Evolutionary conservation across 1,140 invertebrate genomes (phyloP).

Genomic region (Tetramorium parvispinum): DNA sequence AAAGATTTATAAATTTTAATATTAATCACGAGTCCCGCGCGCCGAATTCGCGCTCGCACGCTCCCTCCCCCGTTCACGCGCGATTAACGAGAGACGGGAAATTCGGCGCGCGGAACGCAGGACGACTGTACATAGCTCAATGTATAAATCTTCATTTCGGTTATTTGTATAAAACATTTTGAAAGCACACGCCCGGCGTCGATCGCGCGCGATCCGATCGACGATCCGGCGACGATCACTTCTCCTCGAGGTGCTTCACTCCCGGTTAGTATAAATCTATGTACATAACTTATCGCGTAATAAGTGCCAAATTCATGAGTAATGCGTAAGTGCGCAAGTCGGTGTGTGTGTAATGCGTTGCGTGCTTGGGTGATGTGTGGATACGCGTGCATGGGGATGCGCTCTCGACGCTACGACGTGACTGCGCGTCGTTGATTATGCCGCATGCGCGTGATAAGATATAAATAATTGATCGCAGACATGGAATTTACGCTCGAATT

Average conservation of each 20-base stretch:
- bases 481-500: slow-evolving; percentile 8
- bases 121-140: slow-evolving; percentile 78
- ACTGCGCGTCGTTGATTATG: slow-evolving; percentile 49
- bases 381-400: slow-evolving; percentile 32
- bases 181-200: slow-evolving; percentile 37
- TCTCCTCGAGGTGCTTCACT: slow-evolving; percentile 27
- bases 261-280: slow-evolving; percentile 43
- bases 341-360: not conserved
- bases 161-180: slow-evolving; percentile 77
- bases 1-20: slow-evolving; percentile 58
- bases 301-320: slow-evolving; percentile 74
- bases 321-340: not conserved
- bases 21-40: slow-evolving; percentile 30
- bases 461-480: slow-evolving; percentile 52
- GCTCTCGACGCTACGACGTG: slow-evolving; percentile 28
- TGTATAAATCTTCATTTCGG: slow-evolving; percentile 79
- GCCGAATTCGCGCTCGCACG: not conserved
- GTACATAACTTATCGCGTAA: slow-evolving; percentile 71
- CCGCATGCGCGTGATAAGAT: slow-evolving; percentile 46
- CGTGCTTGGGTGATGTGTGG: not conserved
- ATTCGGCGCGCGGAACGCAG: slow-evolving; percentile 46
- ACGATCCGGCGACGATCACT: slow-evolving; percentile 13
- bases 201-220: slow-evolving; percentile 51
- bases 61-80: not conserved
- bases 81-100: not conserved